Evolutionary conservation across 2,113 vertebrate genomes (phyloP), one percentile per base, ranked within the genome.

Genomic region (Narcine bancroftii): DNA sequence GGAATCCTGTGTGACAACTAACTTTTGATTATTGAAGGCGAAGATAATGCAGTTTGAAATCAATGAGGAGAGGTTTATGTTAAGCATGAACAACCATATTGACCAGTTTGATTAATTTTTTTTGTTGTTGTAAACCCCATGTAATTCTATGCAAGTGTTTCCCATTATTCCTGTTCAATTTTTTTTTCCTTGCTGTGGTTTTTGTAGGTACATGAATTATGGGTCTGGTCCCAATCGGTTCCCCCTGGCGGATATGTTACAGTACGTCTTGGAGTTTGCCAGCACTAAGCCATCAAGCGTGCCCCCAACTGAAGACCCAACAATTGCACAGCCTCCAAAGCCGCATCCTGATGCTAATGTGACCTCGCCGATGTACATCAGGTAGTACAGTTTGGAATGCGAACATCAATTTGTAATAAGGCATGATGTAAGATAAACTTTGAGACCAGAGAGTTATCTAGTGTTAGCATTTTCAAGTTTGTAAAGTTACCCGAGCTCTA

Each of bases 241-340:
- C 45, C 98, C 98, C 0, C 96, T 99, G 47, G 97, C 97, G 0
- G 98, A 99, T 93, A 98, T 99, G 97, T 93, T 99, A 92, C 98
- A 98, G 94, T 99, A 98, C 0, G 97, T 99, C 15, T 95, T 99
- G 13, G 98, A 99, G 93, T 99, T 99, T 92, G 94, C 97, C n/a
- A 94, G 96, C 36, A 96, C 97, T 0, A 97, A 97, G 92, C 95
- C 96, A 0, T 92, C 96, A 1, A 95, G 33, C 26, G 39, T 93
- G 50, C 77, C 94, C 2, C 93, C 95, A 0, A 92, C 93, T 4
- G 95, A 94, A 92, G 95, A 94, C 9, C 7, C 93, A 0, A 93
- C 10, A 6, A 0, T 66, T 45, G 0, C 24, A 0, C 73, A 56
- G 36, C 94, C 24, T 89, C 94, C 50, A 94, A 94, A 13, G 93